Evolutionary conservation across 2,113 vertebrate genomes (phyloP), one percentile per base, ranked within the genome.

Genomic region (Oreochromis spilurus): DNA sequence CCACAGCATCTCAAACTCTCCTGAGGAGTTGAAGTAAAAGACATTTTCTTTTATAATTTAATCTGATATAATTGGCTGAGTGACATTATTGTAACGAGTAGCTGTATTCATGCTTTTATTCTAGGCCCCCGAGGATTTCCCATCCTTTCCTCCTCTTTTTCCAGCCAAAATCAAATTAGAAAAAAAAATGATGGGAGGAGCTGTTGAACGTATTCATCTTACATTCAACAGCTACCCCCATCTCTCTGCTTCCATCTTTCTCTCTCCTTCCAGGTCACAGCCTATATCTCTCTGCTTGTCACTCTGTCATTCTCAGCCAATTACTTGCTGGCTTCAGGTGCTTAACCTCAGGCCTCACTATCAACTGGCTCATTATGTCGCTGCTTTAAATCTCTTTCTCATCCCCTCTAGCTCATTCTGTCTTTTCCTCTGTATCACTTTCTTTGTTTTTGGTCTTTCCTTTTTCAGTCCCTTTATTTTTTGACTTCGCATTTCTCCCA

Each of bases 281-380:
- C 54, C 81, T 72, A 6, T 50, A 82, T 90, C 53, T 77, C 84
- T 84, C 26, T 53, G 79, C 78, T 88, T 79, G 84, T 91, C 91
- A 88, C 85, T 88, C 88, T 82, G 89, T 84, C 90, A 87, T 88
- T 91, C 83, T 92, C 88, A 91, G 88, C 93, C 94, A 94, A 95
- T 95, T 94, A 94, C 82, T 45, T 19, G 45, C 81, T 87, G 84
- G 67, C 92, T 93, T 87, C 75, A 89, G 92, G 91, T 92, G 90
- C 75, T 91, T 91, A 91, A 93, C 94, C 91, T 36, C 48, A 24
- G 88, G 92, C 89, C 79, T 82, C 58, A 6, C 82, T 88, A 83
- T 92, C 93, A 91, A 85, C 87, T 87, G 86, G 82, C 90, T 92
- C 91, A 91, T 94, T 94, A 94, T 91, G 79, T 83, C n/a, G 2